Percentiles rank a stretch among this genome's conserved stretches.
These are phyloP conservation scores for Charadrius vociferus DNA, from an alignment of 2,113 vertebrate genomes.

Conservation along the genomic window DNA sequence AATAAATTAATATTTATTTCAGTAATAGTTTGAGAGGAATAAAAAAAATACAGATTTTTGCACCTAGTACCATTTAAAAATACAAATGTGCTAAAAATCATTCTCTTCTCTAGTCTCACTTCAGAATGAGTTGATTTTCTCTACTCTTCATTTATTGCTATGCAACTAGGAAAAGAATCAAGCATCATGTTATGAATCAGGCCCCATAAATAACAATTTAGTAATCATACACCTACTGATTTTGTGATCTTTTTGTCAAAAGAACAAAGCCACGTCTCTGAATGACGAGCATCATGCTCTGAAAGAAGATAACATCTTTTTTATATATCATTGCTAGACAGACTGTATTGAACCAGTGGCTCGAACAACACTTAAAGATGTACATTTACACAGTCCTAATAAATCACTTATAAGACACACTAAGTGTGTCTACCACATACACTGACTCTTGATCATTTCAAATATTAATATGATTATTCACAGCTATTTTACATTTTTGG, in stretches of 20 bases:
- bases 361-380: not conserved
- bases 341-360: not conserved
- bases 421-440: not conserved
- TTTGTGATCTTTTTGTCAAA: not conserved
- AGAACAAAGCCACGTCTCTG: not conserved
- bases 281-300: not conserved
- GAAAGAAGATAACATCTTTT: not conserved
- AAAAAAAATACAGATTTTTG: not conserved
- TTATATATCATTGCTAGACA: not conserved
- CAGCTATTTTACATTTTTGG: not conserved
- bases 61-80: not conserved
- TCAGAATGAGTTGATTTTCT: not conserved
- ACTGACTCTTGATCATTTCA: not conserved
- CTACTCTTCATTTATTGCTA: not conserved
- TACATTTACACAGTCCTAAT: not conserved
- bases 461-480: not conserved
- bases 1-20: not conserved
- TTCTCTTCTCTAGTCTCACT: not conserved
- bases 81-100: not conserved
- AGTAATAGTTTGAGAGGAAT: not conserved
- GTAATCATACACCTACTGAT: not conserved
- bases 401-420: not conserved
- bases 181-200: conserved; percentile 1
- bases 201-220: conserved; percentile 1
- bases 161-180: not conserved